Conservation (phyloP, 2,113 vertebrate genomes). For the Corythornis vintsioides region DNA sequence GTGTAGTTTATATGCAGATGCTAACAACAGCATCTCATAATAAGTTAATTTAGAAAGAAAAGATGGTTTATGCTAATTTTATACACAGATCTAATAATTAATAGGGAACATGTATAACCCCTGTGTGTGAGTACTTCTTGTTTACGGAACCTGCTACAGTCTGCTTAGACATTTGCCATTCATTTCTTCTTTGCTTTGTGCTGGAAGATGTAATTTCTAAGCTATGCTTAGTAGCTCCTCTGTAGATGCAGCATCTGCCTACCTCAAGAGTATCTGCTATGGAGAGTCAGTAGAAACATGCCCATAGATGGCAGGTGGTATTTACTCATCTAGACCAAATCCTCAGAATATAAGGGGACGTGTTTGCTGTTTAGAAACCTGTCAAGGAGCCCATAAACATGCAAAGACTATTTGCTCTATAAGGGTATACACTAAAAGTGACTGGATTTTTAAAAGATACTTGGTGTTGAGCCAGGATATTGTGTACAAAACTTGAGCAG, state of each 20-base stretch:
- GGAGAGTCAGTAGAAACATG: rapidly evolving
- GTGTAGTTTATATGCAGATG: not conserved
- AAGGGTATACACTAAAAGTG: not conserved
- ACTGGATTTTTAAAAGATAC: not conserved
- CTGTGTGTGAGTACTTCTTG: not conserved
- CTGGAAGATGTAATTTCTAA: not conserved
- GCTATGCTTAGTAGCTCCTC: not conserved
- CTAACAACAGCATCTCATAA: not conserved
- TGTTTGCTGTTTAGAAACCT: not conserved
- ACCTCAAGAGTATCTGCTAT: not conserved
- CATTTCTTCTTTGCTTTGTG: not conserved
- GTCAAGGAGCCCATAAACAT: not conserved
- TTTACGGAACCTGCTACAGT: not conserved
- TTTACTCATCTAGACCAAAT: not conserved
- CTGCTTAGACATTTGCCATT: not conserved
- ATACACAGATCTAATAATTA: not conserved
- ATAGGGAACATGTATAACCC: not conserved
- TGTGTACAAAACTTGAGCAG: not conserved
- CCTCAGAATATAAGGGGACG: not conserved
- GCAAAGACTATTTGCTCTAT: not conserved
- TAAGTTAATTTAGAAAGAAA: not conserved
- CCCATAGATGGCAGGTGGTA: not conserved
- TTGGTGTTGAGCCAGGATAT: not conserved
- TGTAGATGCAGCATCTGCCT: not conserved
- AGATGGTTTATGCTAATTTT: not conserved